These are phyloP conservation scores for Plectrocnemia conspersa DNA, from an alignment of 1,140 invertebrate species.

Conservation along the genomic window DNA sequence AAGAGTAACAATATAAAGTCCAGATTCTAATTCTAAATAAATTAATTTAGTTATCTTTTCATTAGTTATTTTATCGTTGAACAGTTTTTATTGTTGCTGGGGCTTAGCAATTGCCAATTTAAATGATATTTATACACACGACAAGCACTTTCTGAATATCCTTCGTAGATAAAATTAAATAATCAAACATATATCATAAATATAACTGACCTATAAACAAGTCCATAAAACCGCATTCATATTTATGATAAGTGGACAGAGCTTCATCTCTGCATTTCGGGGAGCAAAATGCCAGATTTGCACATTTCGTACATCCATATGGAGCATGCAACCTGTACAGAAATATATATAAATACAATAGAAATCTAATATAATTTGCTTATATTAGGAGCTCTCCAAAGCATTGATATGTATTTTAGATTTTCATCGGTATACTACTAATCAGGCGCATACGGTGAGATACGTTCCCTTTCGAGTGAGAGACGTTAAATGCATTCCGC, in stretches of 20 bases:
- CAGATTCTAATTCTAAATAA: too few species aligned
- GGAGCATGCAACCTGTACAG: conserved; percentile 56
- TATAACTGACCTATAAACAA: conserved; percentile 59
- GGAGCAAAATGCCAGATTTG: conserved; percentile 71
- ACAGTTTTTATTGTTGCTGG: too few species aligned
- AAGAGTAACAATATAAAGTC: too few species aligned
- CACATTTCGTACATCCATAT: conserved; percentile 71
- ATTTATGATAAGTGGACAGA: conserved; percentile 66
- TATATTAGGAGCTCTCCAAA: neutral
- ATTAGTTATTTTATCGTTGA: too few species aligned
- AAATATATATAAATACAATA: conserved; percentile 8
- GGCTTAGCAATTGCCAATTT: too few species aligned
- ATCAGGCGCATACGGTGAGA: too few species aligned
- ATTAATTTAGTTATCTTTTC: too few species aligned
- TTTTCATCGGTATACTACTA: too few species aligned
- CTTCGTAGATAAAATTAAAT: neutral
- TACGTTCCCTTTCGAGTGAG: too few species aligned
- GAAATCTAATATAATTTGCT: neutral
- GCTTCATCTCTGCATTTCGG: conserved; percentile 63
- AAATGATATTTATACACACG: too few species aligned
- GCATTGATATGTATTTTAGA: neutral
- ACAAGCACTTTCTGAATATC: too few species aligned
- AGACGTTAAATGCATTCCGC: too few species aligned
- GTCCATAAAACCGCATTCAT: conserved; percentile 75
- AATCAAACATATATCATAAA: conserved; percentile 2